phyloP scores from a whole-genome alignment of 2,113 vertebrate genomes.

The Orycteropus afer region DNA sequence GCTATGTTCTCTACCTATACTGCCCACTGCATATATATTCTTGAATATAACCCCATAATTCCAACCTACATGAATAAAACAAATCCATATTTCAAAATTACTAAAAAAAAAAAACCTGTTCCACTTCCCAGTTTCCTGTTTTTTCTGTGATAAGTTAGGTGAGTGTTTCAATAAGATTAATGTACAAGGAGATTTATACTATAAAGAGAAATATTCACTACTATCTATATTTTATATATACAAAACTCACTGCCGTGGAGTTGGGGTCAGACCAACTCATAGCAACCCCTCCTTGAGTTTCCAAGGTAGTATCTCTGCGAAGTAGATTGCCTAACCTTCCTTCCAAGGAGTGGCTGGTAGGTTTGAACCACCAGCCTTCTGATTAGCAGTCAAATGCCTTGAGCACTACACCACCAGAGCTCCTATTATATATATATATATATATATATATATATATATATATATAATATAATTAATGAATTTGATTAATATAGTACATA shows the following conservation, averaged over 20 bases:
- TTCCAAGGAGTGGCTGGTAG: too few species aligned
- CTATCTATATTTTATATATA: not conserved
- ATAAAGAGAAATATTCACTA: conserved; percentile 1
- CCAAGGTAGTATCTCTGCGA: too few species aligned
- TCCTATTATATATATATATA: too few species aligned
- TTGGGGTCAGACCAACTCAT: too few species aligned
- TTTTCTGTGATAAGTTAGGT: not conserved
- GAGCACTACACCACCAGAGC: too few species aligned
- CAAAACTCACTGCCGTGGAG: too few species aligned
- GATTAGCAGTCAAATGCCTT: too few species aligned
- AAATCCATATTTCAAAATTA: not conserved
- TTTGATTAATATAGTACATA: not conserved
- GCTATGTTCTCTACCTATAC: not conserved
- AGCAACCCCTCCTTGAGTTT: too few species aligned
- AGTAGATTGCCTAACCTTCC: too few species aligned
- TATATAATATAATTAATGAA: not conserved
- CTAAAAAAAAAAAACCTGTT: not conserved
- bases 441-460: too few species aligned
- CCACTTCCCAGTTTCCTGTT: not conserved
- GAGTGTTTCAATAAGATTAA: not conserved
- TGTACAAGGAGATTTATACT: not conserved
- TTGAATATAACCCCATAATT: not conserved
- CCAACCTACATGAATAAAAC: not conserved
- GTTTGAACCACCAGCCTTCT: too few species aligned
- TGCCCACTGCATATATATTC: not conserved